Percentiles rank a stretch among this genome's conserved stretches.
These are phyloP conservation scores for Eurypyga helias DNA, from an alignment of 2,113 vertebrate genomes.

Conservation along the genomic window DNA sequence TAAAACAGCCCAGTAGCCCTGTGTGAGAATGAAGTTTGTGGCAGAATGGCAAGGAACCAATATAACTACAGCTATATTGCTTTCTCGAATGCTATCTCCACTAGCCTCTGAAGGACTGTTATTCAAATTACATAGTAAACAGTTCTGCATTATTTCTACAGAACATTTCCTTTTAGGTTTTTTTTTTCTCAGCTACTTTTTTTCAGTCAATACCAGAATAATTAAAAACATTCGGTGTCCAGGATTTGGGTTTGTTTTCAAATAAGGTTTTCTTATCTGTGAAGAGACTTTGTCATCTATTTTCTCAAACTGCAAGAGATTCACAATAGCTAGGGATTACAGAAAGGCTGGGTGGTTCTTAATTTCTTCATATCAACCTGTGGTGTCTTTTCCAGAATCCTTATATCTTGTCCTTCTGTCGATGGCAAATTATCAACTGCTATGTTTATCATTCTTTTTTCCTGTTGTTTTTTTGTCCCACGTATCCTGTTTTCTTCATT, in stretches of 20 bases:
- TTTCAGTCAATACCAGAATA: background rate
- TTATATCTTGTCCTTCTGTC: background rate
- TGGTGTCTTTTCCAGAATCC: background rate
- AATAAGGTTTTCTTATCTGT: constrained; percentile 28
- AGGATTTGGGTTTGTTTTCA: background rate
- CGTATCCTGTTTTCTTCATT: background rate
- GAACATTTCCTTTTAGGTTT: background rate
- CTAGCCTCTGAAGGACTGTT: background rate
- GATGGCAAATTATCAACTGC: background rate
- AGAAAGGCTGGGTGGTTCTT: background rate
- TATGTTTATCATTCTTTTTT: background rate
- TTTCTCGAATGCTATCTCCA: background rate
- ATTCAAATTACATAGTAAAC: background rate
- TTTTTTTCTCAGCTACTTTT: background rate
- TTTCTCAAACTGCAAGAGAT: background rate
- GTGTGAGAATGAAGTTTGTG: background rate
- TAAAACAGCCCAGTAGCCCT: background rate
- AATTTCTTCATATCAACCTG: background rate
- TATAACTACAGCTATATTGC: background rate
- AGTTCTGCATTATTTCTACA: background rate
- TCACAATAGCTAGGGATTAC: background rate
- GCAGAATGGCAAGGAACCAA: background rate
- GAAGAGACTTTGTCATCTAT: background rate
- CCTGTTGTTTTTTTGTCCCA: background rate
- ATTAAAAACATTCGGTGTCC: background rate